Conservation (phyloP, 2,888 invertebrate species). For the Ornithoptera priamus region DNA sequence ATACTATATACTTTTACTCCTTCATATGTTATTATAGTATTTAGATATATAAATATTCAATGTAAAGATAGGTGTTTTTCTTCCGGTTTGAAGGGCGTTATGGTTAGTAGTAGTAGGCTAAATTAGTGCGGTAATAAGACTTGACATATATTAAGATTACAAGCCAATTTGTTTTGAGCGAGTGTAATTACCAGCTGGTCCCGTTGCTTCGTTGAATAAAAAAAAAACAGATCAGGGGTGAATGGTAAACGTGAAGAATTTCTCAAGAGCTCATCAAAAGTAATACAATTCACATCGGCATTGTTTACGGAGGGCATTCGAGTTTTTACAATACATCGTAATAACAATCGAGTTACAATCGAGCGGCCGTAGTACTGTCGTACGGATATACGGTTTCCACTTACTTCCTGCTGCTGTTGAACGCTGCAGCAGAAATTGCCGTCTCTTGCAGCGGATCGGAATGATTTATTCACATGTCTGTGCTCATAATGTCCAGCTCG, state of each 20-base stretch:
- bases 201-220: too few relatives aligned
- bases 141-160: too few relatives aligned
- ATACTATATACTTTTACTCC: too few relatives aligned
- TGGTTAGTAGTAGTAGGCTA: too few relatives aligned
- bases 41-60: too few relatives aligned
- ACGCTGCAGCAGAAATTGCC: constrained; percentile 43
- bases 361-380: constrained; percentile 12
- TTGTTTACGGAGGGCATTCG: not conserved
- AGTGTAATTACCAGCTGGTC: too few relatives aligned
- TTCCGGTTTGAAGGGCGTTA: too few relatives aligned
- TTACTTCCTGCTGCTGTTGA: constrained; percentile 31
- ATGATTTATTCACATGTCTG: constrained; percentile 59
- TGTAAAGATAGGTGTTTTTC: too few relatives aligned
- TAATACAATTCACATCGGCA: constrained; percentile 6
- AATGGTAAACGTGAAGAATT: constrained; percentile 3
- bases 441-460: constrained; percentile 49
- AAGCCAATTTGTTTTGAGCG: too few relatives aligned
- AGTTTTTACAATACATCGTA: not conserved
- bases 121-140: too few relatives aligned
- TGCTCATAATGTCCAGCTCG: constrained; percentile 39
- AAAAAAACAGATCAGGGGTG: not conserved
- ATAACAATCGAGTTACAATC: constrained; percentile 15
- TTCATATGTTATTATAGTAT: too few relatives aligned
- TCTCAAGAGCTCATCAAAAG: not conserved
- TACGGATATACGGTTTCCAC: constrained; percentile 21